These are phyloP conservation scores for Tinea semifulvella DNA, from an alignment of 2,888 invertebrate genomes.

Conservation along the genomic window DNA sequence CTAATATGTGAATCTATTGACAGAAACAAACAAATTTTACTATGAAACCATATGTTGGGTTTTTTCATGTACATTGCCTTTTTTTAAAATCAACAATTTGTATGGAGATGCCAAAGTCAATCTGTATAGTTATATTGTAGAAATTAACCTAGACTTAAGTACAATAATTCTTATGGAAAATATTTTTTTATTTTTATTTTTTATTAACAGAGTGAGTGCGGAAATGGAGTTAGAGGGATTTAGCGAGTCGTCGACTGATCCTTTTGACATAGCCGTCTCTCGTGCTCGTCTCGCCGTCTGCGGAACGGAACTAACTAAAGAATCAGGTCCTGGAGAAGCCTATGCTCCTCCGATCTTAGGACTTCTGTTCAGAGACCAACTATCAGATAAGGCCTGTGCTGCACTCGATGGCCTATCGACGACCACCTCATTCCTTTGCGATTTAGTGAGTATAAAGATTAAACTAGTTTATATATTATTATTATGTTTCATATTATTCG, in stretches of 20 bases:
- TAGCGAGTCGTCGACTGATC: slow-evolving; percentile 29
- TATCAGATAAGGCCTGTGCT: slow-evolving; percentile 35
- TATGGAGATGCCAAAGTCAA: no score
- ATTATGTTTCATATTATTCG: no score
- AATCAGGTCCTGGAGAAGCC: slow-evolving; percentile 27
- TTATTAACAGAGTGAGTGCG: slow-evolving; percentile 37
- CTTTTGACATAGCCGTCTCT: slow-evolving; percentile 37
- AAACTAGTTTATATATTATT: no score
- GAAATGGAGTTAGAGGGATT: slow-evolving; percentile 40
- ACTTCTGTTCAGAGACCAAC: slow-evolving; percentile 45
- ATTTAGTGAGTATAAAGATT: slow-evolving; percentile 31
- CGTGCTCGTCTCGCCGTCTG: slow-evolving; percentile 41
- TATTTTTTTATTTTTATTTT: no score
- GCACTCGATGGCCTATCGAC: slow-evolving; percentile 35
- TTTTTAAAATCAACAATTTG: no score
- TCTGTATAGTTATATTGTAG: no score
- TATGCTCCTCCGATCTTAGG: slow-evolving; percentile 40
- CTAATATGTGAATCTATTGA: no score
- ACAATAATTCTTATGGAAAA: no score
- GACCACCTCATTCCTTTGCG: slow-evolving; percentile 19
- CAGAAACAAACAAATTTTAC: no score
- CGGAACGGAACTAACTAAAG: slow-evolving; percentile 29
- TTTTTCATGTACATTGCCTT: no score
- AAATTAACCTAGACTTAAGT: no score
- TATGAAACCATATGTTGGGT: no score